Conservation (phyloP, 2,113 vertebrate species). For the Nothobranchius kuhntae region DNA sequence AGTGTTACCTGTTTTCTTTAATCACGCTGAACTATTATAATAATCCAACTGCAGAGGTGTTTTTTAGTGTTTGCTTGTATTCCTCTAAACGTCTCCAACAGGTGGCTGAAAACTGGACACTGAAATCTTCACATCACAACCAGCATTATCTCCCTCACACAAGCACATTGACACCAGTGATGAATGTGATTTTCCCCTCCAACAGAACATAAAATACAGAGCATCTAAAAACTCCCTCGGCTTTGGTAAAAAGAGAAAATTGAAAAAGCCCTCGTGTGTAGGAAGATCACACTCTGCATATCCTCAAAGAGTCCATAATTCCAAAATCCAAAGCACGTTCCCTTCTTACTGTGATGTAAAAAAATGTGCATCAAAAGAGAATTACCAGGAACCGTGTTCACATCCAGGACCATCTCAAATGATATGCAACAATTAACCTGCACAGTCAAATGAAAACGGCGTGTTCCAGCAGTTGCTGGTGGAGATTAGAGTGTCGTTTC, state of each 20-base stretch:
- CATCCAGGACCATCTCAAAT: constrained; percentile 29
- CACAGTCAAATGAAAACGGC: constrained; percentile 29
- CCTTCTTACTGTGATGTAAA: constrained; percentile 25
- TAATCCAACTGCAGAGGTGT: constrained; percentile 1
- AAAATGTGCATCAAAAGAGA: constrained; percentile 29
- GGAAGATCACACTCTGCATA: constrained; percentile 35
- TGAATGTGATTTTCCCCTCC: constrained; percentile 23
- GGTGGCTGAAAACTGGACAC: constrained; percentile 20
- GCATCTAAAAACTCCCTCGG: constrained; percentile 55
- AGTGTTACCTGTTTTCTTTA: too few species aligned
- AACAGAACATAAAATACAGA: constrained; percentile 19
- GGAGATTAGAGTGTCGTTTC: constrained; percentile 47
- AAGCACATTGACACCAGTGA: constrained; percentile 18
- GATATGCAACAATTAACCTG: constrained; percentile 41
- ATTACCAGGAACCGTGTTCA: constrained; percentile 33
- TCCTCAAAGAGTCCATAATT: constrained; percentile 34
- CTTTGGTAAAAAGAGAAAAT: constrained; percentile 53
- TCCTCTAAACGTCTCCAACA: not conserved
- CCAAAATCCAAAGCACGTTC: constrained; percentile 33
- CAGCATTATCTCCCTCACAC: not conserved
- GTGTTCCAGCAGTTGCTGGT: constrained; percentile 37
- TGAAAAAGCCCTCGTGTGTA: constrained; percentile 51
- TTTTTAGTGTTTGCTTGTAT: constrained; percentile 6
- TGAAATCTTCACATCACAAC: constrained; percentile 18
- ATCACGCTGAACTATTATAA: not conserved